Base-by-base conservation (phyloP, 2,113 vertebrate genomes). In the Tretioscincus oriximinensis region DNA sequence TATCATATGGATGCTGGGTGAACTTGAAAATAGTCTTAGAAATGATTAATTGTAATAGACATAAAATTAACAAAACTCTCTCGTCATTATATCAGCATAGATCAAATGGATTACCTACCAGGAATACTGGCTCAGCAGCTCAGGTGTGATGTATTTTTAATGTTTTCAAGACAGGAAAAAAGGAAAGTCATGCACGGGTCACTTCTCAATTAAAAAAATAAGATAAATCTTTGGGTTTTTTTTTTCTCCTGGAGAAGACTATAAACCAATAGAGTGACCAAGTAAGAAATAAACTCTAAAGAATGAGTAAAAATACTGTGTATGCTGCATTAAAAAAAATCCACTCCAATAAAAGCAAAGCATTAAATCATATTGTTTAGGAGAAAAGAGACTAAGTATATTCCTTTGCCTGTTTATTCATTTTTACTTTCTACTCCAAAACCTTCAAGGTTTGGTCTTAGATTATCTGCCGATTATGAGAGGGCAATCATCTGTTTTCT, bases 131-230 rank as follows among this genome's bases (percentile, higher is more conserved):
- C 26, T 49, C 18, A 49, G 61, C 41, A 65, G 21, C 41, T 66
- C 41, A 66, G 10, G 76, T 77, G 26, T 51, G 45, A 66, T 77
- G 63, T 24, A 64, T 77, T 29, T 66, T 73, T 58, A 77, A 77
- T n/a, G 49, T 18, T 29, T 61, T 77, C 65, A 49, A 77, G 22
- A 65, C 21, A 16, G 16, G 63, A n/a, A n/a, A 63, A 28, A 16
- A 61, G 31, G 26, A 49, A 65, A 65, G 61, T 29, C 18, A 16
- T 49, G 4, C 26, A 22, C 47, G 26, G 61, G 26, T 77, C 45
- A 49, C 12, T 73, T 11, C 26, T 47, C n/a, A n/a, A 73, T 73
- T 2, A 45, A 66, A 74, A 35, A 74, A 24, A 35, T 20, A 74
- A 28, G 35, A 74, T 54, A 29, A 31, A 60, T 58, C 26, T 22